Conservation (phyloP, 2,888 invertebrate species). For the Metopia argyrocephala region DNA sequence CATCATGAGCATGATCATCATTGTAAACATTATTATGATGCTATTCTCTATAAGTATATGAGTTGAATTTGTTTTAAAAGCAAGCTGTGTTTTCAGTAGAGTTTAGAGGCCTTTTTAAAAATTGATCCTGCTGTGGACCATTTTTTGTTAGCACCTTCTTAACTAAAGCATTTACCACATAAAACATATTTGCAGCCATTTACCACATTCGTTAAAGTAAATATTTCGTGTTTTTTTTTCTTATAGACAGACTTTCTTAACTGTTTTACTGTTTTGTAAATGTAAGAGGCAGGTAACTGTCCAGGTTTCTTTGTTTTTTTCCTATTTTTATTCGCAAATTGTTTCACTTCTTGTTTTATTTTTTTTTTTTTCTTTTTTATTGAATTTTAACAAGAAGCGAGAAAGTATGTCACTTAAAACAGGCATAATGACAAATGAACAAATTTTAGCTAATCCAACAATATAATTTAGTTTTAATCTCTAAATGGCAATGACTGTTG, state of each 20-base stretch:
- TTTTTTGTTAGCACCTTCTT: conserved; percentile 62
- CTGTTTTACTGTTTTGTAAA: not conserved
- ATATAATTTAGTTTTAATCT: conserved; percentile 65
- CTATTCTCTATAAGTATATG: not conserved
- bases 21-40: not conserved
- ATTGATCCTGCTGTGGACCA: conserved; percentile 61
- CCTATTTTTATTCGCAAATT: conserved; percentile 47
- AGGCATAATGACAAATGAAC: conserved; percentile 77
- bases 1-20: not conserved
- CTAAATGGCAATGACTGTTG: not conserved
- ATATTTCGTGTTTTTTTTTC: conserved; percentile 29
- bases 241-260: not conserved
- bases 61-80: not conserved
- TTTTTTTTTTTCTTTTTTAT: conserved; percentile 5
- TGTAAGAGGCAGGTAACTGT: conserved; percentile 12
- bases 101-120: conserved; percentile 45
- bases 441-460: conserved; percentile 74
- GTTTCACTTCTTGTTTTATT: conserved; percentile 34
- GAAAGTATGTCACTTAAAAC: conserved; percentile 77
- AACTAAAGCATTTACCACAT: conserved; percentile 45
- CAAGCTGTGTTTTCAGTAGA: not conserved
- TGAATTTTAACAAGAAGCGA: conserved; percentile 70
- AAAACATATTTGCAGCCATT: conserved; percentile 9
- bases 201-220: conserved; percentile 55
- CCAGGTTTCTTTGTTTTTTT: conserved; percentile 10